These are phyloP conservation scores for Ophion ellenae DNA, from an alignment of 2,888 invertebrate species.

Conservation along the genomic window DNA sequence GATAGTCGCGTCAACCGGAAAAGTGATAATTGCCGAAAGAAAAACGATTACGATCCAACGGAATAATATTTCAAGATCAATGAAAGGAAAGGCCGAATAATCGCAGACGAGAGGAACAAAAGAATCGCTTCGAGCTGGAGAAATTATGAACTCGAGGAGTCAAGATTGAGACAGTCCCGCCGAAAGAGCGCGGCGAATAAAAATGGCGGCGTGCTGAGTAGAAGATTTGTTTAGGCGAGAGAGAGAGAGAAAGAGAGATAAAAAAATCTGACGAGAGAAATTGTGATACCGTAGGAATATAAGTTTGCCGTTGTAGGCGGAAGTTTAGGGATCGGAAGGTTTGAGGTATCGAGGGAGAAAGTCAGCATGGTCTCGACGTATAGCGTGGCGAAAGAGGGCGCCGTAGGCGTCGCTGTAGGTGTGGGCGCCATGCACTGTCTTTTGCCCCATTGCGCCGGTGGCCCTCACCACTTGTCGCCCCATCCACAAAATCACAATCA, in stretches of 20 bases:
- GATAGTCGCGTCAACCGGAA: neutral
- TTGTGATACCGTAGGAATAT: neutral
- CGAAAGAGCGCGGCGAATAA: neutral
- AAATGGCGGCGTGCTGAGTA: slow-evolving; percentile 17
- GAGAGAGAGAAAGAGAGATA: neutral
- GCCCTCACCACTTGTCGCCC: slow-evolving; percentile 78
- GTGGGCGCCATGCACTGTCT: slow-evolving; percentile 78
- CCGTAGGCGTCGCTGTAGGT: slow-evolving; percentile 79
- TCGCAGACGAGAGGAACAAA: neutral
- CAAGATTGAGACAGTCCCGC: neutral
- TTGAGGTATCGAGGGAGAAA: neutral
- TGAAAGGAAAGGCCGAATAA: neutral
- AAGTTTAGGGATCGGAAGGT: neutral
- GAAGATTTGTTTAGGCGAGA: neutral
- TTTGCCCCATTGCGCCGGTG: slow-evolving; percentile 70
- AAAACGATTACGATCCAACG: neutral
- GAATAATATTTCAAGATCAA: neutral
- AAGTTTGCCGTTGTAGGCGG: neutral
- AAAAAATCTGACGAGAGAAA: neutral
- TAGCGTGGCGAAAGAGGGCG: slow-evolving; percentile 80
- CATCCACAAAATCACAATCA: slow-evolving; percentile 80
- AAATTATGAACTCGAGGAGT: slow-evolving; percentile 8
- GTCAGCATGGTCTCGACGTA: slow-evolving; percentile 80
- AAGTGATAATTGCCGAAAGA: slow-evolving; percentile 14
- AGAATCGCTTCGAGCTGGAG: neutral